Evolutionary conservation across 2,888 invertebrate genomes (phyloP).

Genomic region (Prosapia bicincta): DNA sequence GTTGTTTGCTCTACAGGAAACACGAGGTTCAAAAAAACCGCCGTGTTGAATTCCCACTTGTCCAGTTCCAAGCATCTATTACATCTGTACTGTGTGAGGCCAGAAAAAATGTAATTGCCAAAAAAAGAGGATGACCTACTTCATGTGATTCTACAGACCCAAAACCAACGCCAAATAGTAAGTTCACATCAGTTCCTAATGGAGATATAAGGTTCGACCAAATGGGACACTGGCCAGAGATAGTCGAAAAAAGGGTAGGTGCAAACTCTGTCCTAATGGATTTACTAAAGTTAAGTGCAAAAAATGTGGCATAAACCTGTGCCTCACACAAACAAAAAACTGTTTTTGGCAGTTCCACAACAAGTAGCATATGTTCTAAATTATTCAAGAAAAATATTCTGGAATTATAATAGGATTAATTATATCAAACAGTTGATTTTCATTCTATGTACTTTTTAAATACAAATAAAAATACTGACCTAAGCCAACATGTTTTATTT

Average conservation of each 20-base stretch:
- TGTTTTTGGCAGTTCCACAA: too few species aligned
- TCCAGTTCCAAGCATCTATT: too few species aligned
- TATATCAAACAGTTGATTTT: too few species aligned
- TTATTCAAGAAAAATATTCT: too few species aligned
- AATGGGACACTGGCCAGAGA: not conserved
- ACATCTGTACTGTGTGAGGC: not conserved
- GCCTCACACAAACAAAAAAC: not conserved
- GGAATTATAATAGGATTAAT: too few species aligned
- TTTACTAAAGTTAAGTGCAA: not conserved
- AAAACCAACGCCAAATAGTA: not conserved
- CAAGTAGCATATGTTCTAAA: too few species aligned
- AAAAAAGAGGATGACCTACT: not conserved
- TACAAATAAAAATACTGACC: too few species aligned
- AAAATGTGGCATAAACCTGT: not conserved
- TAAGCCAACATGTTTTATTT: too few species aligned
- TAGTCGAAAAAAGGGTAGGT: not conserved
- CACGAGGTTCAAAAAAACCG: constrained; percentile 18
- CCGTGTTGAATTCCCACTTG: too few species aligned
- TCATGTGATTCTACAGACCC: not conserved
- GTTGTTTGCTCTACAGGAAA: constrained; percentile 31
- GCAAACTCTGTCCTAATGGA: not conserved
- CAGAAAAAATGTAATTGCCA: not conserved
- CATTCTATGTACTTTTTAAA: too few species aligned
- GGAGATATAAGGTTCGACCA: not conserved
- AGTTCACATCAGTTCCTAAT: not conserved